phyloP scores from a whole-genome alignment of 2,888 invertebrate species.

The Pemphredon lugubris region DNA sequence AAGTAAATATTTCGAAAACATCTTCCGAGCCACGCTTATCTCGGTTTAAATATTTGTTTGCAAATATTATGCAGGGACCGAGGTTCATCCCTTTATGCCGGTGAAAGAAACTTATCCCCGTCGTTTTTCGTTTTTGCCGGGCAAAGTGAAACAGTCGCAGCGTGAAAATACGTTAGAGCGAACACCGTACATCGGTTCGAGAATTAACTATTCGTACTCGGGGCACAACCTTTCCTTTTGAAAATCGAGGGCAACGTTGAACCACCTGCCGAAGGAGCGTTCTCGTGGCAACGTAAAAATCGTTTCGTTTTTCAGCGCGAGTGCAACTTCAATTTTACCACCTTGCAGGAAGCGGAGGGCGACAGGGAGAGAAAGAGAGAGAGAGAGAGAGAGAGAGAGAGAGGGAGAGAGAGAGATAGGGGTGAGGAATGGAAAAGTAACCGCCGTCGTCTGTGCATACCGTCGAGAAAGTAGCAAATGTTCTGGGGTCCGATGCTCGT shows the following conservation, averaged over 20 bases:
- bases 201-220: not conserved
- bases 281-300: not conserved
- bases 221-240: too few species aligned
- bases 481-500: slow-evolving; percentile 48
- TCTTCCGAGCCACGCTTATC: too few species aligned
- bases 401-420: not conserved
- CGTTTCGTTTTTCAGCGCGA: slow-evolving; percentile 17
- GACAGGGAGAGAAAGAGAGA: not conserved
- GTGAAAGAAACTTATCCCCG: too few species aligned
- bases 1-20: too few species aligned
- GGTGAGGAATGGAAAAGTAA: slow-evolving; percentile 21
- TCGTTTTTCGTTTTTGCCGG: too few species aligned
- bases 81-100: too few species aligned
- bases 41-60: not conserved
- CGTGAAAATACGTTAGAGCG: not conserved
- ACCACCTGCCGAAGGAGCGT: slow-evolving; percentile 2
- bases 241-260: slow-evolving; percentile 16
- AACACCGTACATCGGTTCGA: not conserved
- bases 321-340: slow-evolving; percentile 27
- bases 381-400: not conserved
- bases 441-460: slow-evolving; percentile 18
- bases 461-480: slow-evolving; percentile 40
- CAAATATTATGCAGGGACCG: too few species aligned
- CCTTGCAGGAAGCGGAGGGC: not conserved
- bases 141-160: too few species aligned